A percentile compares a stretch with the other conserved stretches of the same genome.
Evolutionary conservation across 1,140 invertebrate species (phyloP).

Genomic region (Drosophila ananassae): DNA sequence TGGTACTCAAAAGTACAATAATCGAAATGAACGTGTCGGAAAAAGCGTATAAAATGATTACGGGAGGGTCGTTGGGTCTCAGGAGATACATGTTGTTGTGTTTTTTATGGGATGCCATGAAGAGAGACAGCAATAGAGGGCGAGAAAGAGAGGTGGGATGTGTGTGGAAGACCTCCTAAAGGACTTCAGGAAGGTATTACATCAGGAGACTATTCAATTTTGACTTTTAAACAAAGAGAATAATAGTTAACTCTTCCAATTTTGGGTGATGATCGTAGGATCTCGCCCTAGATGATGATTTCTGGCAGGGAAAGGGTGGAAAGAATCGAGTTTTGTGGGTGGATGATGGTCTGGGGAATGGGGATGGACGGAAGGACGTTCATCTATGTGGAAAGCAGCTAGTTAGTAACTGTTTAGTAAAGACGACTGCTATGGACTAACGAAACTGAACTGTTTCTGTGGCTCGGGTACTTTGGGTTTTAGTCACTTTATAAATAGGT

Average conservation of each 20-base stretch:
- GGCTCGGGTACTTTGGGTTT: slow-evolving; percentile 34
- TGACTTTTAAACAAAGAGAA: too few relatives aligned
- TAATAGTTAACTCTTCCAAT: too few relatives aligned
- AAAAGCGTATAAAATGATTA: slow-evolving; percentile 26
- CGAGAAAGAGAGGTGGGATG: background rate
- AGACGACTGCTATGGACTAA: slow-evolving; percentile 46
- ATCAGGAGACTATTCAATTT: too few relatives aligned
- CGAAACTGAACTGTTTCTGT: slow-evolving; percentile 38
- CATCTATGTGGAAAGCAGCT: slow-evolving; percentile 36
- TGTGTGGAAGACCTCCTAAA: background rate
- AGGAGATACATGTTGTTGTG: slow-evolving; percentile 38
- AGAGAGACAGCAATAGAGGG: background rate
- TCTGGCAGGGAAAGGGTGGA: background rate
- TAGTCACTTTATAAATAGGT: slow-evolving; percentile 10
- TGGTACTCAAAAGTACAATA: slow-evolving; percentile 38
- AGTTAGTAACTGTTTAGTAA: slow-evolving; percentile 39
- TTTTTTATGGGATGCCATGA: slow-evolving; percentile 35
- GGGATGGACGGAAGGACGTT: slow-evolving; percentile 1
- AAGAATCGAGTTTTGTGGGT: slow-evolving; percentile 3
- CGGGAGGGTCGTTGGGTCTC: slow-evolving; percentile 4
- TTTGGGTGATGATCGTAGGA: too few relatives aligned
- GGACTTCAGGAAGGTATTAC: background rate
- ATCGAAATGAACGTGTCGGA: slow-evolving; percentile 35
- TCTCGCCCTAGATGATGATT: background rate
- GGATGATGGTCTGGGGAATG: background rate